Percentiles rank a stretch among this genome's conserved stretches.
Evolutionary conservation across 2,113 vertebrate genomes (phyloP).

Genomic region (Desmodus rotundus): DNA sequence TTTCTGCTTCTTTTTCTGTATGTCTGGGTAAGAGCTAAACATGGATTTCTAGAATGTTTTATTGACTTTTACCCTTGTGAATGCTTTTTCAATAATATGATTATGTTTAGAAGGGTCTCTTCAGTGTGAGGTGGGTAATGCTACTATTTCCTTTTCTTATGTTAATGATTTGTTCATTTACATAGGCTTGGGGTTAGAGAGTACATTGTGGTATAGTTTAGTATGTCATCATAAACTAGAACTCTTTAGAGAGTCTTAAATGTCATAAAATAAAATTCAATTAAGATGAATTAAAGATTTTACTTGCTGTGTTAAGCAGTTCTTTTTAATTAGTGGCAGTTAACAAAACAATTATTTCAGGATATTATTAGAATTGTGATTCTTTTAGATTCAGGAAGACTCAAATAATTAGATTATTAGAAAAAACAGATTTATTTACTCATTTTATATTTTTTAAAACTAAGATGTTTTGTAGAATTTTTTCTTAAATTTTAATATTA

Average conservation of each 20-base stretch:
- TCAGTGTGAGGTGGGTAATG: neutral
- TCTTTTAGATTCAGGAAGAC: constrained; percentile 47
- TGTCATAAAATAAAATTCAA: constrained; percentile 1
- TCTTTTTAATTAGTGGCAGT: neutral
- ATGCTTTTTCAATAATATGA: neutral
- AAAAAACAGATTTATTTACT: constrained; percentile 49
- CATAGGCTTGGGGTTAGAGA: neutral
- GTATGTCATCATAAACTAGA: neutral
- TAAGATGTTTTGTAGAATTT: neutral
- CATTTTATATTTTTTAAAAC: neutral
- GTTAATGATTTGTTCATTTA: constrained; percentile 4
- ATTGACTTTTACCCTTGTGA: neutral
- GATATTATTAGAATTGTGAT: constrained; percentile 33
- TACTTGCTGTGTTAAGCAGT: neutral
- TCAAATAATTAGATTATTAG: constrained; percentile 43
- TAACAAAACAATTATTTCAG: constrained; percentile 39
- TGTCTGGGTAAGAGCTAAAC: neutral
- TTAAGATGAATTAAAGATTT: no score
- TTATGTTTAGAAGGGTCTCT: neutral
- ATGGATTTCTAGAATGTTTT: neutral
- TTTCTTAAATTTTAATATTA: constrained; percentile 37
- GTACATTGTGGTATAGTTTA: neutral
- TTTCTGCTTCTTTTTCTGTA: neutral
- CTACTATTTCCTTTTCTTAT: neutral
- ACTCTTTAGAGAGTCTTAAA: neutral